Base-by-base conservation (phyloP, 2,797 vertebrate species). In the Danio albolineatus region DNA sequence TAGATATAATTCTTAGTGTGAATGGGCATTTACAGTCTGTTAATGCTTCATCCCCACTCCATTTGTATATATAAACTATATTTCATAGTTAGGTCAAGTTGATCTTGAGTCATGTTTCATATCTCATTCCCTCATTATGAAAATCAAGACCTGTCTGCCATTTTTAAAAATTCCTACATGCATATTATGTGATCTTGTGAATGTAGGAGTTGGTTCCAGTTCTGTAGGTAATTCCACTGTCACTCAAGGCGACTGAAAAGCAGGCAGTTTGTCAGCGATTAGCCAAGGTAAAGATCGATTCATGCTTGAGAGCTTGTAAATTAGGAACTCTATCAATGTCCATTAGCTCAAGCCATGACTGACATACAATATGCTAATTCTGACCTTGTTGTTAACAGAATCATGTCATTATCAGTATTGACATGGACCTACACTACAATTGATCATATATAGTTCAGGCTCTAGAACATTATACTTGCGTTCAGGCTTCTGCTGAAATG, bases 341-440 rank as follows among this genome's bases (percentile, higher is more conserved):
- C 82, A 73, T 86, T 83, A 85, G 51, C 62, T 59, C 57, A 83
- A 64, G 57, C 38, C 72, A 78, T 73, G 74, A 82, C 76, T 83
- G 82, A 79, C 85, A 85, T 77, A 28, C 28, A 28, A 28, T 28
- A 82, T 86, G 85, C 82, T 83, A 85, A 86, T 85, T 80, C 59
- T 65, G 85, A 84, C 82, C 85, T 84, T 83, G 82, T 81, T 83
- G 66, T 78, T 81, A 53, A 48, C 39, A 54, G 39, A 43, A 9
- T 39, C 65, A 53, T 61, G 39, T 64, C 17, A 78, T 82, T 84
- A 82, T 78, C 41, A 54, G 39, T 57, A 82, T 73, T 79, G 65
- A 70, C 72, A 70, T 73, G 53, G 14, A 60, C 43, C 51, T 62
- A 41, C 46, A 21, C 19, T 44, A 39, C 48, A 76, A 73, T 74